These are phyloP conservation scores for Sorex fumeus DNA, from an alignment of 2,113 vertebrate species.

Conservation along the genomic window DNA sequence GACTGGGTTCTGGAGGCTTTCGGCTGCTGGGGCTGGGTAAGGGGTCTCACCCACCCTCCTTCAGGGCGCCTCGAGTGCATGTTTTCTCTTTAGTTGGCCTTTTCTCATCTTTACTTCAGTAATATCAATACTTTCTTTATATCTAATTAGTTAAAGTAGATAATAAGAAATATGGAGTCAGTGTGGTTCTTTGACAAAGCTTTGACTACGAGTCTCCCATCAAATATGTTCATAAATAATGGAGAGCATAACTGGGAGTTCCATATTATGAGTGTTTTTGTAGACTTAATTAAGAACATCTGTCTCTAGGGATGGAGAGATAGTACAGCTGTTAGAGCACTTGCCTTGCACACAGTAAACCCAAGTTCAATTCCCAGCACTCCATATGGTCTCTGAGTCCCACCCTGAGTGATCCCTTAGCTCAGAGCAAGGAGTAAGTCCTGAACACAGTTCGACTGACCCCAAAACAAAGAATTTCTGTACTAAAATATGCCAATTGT, in stretches of 20 bases:
- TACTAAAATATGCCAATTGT: too few species aligned
- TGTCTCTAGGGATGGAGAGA: background rate
- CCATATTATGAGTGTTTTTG: background rate
- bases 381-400: too few species aligned
- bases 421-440: too few species aligned
- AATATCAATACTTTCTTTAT: background rate
- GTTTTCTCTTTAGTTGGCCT: constrained; percentile 14
- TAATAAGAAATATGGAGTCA: background rate
- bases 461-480: too few species aligned
- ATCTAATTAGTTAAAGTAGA: background rate
- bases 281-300: background rate
- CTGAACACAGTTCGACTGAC: too few species aligned
- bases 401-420: too few species aligned
- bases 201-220: background rate
- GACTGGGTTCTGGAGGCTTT: too few species aligned
- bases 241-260: background rate
- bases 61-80: background rate
- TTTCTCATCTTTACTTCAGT: constrained; percentile 26
- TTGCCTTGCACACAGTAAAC: too few species aligned
- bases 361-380: too few species aligned
- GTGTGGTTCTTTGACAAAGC: background rate
- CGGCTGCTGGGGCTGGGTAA: too few species aligned
- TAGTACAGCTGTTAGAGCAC: too few species aligned
- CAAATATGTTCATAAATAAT: background rate
- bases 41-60: too few species aligned